Percentiles rank a stretch among this genome's conserved stretches.
These are phyloP conservation scores for Phycodurus eques DNA, from an alignment of 2,113 vertebrate genomes.

Conservation along the genomic window DNA sequence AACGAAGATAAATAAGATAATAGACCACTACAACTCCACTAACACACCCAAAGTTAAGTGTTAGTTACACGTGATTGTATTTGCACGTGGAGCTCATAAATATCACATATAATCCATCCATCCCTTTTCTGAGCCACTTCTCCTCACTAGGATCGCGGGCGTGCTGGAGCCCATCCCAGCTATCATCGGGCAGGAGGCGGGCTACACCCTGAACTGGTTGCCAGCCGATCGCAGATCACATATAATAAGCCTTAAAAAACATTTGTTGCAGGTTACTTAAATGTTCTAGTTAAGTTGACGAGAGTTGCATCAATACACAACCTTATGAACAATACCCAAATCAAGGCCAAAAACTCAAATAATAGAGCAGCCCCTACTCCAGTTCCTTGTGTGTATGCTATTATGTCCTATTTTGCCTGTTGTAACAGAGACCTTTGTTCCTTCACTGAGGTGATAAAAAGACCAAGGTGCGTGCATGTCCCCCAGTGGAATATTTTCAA, in stretches of 20 bases:
- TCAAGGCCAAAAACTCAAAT: neutral
- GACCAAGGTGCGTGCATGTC: neutral
- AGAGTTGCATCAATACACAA: neutral
- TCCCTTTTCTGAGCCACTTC: no score
- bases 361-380: neutral
- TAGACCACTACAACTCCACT: neutral
- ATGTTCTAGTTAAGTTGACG: neutral
- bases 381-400: neutral
- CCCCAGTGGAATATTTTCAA: neutral
- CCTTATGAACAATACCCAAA: neutral
- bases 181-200: no score
- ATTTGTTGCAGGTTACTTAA: neutral
- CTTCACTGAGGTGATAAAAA: constrained; percentile 44
- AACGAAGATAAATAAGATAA: neutral
- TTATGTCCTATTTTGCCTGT: neutral
- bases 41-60: neutral
- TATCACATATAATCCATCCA: neutral
- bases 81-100: neutral
- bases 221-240: no score
- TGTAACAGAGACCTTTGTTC: constrained; percentile 56
- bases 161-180: no score
- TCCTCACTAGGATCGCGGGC: no score
- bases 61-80: neutral
- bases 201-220: no score
- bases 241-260: neutral